These are phyloP conservation scores for Andrena haemorrhoa DNA, from an alignment of 2,888 invertebrate genomes.

Conservation along the genomic window DNA sequence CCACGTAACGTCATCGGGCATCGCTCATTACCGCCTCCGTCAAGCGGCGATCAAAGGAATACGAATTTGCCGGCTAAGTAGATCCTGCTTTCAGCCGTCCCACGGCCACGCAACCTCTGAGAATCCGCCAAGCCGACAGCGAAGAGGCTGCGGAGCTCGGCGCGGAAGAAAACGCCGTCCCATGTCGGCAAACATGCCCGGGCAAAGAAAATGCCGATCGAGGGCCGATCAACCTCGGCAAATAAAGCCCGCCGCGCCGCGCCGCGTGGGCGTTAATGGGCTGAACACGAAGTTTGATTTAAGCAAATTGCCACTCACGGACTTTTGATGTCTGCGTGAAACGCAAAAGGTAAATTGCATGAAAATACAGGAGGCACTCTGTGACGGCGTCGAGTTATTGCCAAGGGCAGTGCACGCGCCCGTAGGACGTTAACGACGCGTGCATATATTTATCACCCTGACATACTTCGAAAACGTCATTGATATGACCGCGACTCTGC, in stretches of 20 bases:
- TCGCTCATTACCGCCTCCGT: slow-evolving; percentile 13
- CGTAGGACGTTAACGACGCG: slow-evolving; percentile 67
- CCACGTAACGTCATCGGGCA: slow-evolving; percentile 35
- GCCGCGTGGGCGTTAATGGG: slow-evolving; percentile 59
- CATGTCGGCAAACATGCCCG: slow-evolving; percentile 29
- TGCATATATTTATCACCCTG: slow-evolving; percentile 71
- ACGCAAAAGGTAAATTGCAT: slow-evolving; percentile 72
- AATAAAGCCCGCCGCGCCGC: slow-evolving; percentile 55
- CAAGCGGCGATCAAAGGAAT: not conserved
- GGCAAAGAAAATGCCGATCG: slow-evolving; percentile 62
- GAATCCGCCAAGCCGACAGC: not conserved
- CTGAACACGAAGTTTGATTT: slow-evolving; percentile 71
- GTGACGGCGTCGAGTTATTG: slow-evolving; percentile 67
- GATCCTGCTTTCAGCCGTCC: not conserved
- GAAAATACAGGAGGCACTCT: slow-evolving; percentile 68
- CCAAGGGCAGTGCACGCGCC: slow-evolving; percentile 67
- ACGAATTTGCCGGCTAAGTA: too few species aligned
- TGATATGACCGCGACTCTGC: slow-evolving; percentile 66
- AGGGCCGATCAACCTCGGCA: slow-evolving; percentile 68
- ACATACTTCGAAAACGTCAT: slow-evolving; percentile 72
- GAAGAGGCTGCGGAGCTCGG: not conserved
- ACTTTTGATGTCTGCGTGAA: slow-evolving; percentile 72
- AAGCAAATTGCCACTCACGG: slow-evolving; percentile 75
- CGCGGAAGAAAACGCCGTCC: not conserved
- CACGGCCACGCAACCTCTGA: not conserved